Percentiles rank a stretch among this genome's conserved stretches.
phyloP scores from a whole-genome alignment of 2,797 vertebrate species.

The Pangasius djambal region DNA sequence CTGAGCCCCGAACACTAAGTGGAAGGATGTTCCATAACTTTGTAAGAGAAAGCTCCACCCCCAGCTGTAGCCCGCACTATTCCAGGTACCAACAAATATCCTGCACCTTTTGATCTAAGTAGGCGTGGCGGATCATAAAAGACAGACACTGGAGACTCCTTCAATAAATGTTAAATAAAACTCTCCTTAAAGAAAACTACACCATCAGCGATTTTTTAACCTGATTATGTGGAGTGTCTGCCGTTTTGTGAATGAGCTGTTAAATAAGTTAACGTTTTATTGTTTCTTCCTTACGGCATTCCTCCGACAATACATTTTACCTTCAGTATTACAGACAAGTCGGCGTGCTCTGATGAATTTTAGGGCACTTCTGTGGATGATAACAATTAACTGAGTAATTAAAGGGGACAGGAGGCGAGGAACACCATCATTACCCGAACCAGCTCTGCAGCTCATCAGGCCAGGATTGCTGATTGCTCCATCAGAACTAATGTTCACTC shows the following conservation, averaged over 20 bases:
- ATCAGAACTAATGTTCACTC: constrained; percentile 4
- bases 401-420: constrained; percentile 29
- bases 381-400: constrained; percentile 29
- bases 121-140: no score
- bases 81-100: no score
- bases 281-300: not conserved
- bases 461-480: constrained; percentile 9
- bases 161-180: not conserved
- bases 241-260: not conserved
- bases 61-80: no score
- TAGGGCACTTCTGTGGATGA: constrained; percentile 7
- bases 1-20: no score
- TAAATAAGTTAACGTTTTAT: no score
- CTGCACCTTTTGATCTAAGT: no score
- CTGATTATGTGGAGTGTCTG: not conserved
- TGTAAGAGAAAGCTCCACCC: no score
- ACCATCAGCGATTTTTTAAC: not conserved
- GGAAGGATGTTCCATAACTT: no score
- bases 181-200: not conserved
- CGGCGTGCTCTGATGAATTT: not conserved
- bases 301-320: not conserved
- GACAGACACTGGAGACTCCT: not conserved
- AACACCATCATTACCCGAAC: constrained; percentile 22
- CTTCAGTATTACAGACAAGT: not conserved
- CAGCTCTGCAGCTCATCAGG: not conserved